These are phyloP conservation scores for Semaprochilodus insignis DNA, from an alignment of 2,797 vertebrate genomes.

Conservation along the genomic window DNA sequence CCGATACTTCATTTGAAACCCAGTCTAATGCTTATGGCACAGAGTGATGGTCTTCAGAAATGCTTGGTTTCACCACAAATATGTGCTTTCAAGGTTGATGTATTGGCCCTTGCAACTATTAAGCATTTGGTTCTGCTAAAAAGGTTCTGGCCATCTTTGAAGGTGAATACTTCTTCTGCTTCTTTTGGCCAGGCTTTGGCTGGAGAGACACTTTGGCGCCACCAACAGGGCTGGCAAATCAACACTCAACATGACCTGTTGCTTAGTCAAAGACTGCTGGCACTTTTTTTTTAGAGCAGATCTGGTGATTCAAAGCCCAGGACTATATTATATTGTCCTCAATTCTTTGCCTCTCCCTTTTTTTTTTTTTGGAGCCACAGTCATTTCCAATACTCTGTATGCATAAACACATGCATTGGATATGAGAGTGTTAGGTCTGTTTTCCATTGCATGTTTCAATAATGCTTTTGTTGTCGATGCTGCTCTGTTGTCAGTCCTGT, in stretches of 20 bases:
- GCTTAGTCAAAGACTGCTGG: background rate
- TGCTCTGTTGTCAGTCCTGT: slow-evolving; percentile 1
- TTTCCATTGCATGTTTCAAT: slow-evolving; percentile 8
- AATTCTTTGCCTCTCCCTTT: background rate
- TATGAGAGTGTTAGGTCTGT: background rate
- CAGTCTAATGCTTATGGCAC: background rate
- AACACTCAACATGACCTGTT: background rate
- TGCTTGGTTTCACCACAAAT: background rate
- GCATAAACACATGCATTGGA: background rate
- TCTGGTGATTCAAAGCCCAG: background rate
- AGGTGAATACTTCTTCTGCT: background rate
- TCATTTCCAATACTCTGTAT: slow-evolving; percentile 2
- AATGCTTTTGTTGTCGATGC: slow-evolving; percentile 12
- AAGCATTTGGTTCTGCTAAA: background rate
- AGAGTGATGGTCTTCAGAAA: background rate
- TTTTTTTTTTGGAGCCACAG: background rate
- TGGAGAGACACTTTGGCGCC: background rate
- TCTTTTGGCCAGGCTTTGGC: background rate
- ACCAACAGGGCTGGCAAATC: background rate
- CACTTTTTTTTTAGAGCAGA: background rate
- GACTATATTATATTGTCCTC: background rate
- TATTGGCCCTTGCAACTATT: background rate
- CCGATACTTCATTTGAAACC: background rate
- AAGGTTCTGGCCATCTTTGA: background rate
- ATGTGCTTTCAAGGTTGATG: background rate